A percentile compares a stretch with the other conserved stretches of the same genome.
These are phyloP conservation scores for Bombus confusus DNA, from an alignment of 1,140 invertebrate species.

Conservation along the genomic window DNA sequence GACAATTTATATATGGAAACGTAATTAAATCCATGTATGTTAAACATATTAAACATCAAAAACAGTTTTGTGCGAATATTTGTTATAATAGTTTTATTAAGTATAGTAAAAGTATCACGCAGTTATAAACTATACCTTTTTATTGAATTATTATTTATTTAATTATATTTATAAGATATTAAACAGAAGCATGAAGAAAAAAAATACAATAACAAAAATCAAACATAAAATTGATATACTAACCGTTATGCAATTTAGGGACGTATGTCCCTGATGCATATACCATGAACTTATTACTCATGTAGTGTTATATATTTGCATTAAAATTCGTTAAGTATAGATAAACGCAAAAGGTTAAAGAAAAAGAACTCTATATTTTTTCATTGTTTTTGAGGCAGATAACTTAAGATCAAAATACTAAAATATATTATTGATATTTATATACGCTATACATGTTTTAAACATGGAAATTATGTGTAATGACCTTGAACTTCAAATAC, in stretches of 20 bases:
- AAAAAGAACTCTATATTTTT: neutral
- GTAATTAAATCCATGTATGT: too few relatives aligned
- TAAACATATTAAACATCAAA: too few relatives aligned
- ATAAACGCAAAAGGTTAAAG: too few relatives aligned
- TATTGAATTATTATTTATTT: too few relatives aligned
- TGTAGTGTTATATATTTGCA: neutral
- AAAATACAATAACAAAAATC: too few relatives aligned
- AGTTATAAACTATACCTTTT: too few relatives aligned
- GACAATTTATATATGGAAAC: neutral
- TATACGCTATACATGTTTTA: neutral
- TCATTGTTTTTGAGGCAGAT: neutral
- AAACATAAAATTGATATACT: neutral
- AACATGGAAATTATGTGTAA: neutral
- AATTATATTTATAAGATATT: neutral
- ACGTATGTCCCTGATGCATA: neutral
- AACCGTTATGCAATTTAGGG: neutral
- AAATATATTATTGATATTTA: neutral
- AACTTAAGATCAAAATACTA: neutral
- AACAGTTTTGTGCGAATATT: too few relatives aligned
- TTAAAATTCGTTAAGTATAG: slow-evolving; percentile 6
- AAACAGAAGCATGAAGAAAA: neutral
- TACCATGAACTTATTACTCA: neutral
- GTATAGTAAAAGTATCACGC: too few relatives aligned
- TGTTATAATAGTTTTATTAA: too few relatives aligned
- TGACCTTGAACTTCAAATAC: slow-evolving; percentile 40